Evolutionary conservation across 2,797 vertebrate species (phyloP).

Genomic region (Odontamblyopus rebecca): DNA sequence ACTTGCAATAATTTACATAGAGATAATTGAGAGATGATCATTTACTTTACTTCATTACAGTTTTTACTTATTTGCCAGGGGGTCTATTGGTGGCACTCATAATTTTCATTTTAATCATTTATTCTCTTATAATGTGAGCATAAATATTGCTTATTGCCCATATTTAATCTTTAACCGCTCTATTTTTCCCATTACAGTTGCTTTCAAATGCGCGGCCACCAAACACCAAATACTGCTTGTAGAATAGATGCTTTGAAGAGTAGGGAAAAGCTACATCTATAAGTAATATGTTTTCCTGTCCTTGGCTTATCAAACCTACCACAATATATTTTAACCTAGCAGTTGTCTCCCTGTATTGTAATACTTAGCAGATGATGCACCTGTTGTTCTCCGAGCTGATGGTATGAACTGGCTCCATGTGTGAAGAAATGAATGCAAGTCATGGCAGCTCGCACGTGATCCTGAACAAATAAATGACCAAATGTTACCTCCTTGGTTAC

Average conservation of each 20-base stretch:
- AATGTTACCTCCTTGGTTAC: not conserved
- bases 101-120: too few relatives aligned
- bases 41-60: not conserved
- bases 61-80: too few relatives aligned
- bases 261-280: not conserved
- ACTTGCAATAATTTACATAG: not conserved
- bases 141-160: too few relatives aligned
- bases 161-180: too few relatives aligned
- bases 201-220: too few relatives aligned
- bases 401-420: constrained; percentile 86
- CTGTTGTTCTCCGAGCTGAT: constrained; percentile 88
- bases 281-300: too few relatives aligned
- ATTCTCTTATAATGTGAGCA: too few relatives aligned
- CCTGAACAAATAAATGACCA: constrained; percentile 70
- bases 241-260: not conserved
- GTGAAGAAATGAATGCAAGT: constrained; percentile 96
- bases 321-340: not conserved
- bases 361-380: constrained; percentile 16
- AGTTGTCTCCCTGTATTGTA: not conserved
- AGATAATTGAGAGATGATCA: not conserved
- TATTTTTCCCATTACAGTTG: too few relatives aligned
- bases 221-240: not conserved
- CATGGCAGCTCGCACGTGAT: constrained; percentile 96
- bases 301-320: not conserved
- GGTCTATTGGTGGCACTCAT: too few relatives aligned